Conservation (phyloP, 2,113 vertebrate species). For the Neodontobutis hainanensis region DNA sequence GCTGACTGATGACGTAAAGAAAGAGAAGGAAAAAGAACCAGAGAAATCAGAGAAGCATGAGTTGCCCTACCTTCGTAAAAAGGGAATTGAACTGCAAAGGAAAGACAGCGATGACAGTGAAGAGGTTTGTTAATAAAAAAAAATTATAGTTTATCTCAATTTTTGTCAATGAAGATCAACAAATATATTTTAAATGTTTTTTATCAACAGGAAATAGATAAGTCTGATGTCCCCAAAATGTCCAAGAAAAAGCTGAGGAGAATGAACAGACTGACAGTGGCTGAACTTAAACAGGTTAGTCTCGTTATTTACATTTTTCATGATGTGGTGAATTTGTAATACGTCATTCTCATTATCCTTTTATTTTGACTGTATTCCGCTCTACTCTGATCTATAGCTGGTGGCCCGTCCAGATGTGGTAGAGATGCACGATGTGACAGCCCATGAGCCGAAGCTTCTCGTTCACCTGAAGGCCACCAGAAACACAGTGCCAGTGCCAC, state of each 20-base stretch:
- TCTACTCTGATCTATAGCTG: conserved; percentile 71
- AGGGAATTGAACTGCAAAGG: conserved; percentile 86
- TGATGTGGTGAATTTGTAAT: too few species aligned
- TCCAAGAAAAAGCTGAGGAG: conserved; percentile 96
- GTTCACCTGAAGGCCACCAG: conserved; percentile 93
- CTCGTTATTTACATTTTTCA: neutral
- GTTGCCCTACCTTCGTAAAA: conserved; percentile 81
- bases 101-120: conserved; percentile 89
- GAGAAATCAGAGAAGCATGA: conserved; percentile 87
- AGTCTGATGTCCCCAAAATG: conserved; percentile 85
- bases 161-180: neutral
- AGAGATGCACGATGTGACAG: conserved; percentile 95
- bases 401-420: conserved; percentile 92
- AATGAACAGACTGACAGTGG: conserved; percentile 93
- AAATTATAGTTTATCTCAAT: neutral
- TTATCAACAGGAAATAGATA: conserved; percentile 77
- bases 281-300: conserved; percentile 94
- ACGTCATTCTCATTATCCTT: neutral
- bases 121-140: conserved; percentile 54
- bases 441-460: conserved; percentile 91
- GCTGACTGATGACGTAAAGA: conserved; percentile 92
- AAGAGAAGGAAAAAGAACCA: conserved; percentile 92
- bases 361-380: neutral
- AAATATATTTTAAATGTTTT: neutral
- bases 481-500: conserved; percentile 91